Evolutionary conservation across 1,140 invertebrate species (phyloP).

Genomic region (Geopemphigus sp.): DNA sequence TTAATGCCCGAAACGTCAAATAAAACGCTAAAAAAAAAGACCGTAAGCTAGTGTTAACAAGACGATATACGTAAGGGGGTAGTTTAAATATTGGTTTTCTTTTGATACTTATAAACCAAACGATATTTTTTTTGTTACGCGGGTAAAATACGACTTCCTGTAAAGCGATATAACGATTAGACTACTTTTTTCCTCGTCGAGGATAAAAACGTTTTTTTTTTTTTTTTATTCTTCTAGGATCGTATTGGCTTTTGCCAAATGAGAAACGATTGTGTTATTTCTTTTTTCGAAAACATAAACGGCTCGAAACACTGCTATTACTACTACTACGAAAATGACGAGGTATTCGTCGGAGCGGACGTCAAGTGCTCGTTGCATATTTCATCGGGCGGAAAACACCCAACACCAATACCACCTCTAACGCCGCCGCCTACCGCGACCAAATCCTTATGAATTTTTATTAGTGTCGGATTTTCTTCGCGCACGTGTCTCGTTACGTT

Average conservation of each 20-base stretch:
- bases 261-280: too few relatives aligned
- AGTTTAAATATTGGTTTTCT: not conserved
- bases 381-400: slow-evolving; percentile 13
- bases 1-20: not conserved
- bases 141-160: too few relatives aligned
- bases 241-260: too few relatives aligned
- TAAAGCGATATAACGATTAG: too few relatives aligned
- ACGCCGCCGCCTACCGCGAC: not conserved
- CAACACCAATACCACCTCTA: not conserved
- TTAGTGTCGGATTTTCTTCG: not conserved
- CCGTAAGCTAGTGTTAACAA: not conserved
- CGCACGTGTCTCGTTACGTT: not conserved
- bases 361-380: slow-evolving; percentile 33
- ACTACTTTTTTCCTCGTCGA: too few relatives aligned
- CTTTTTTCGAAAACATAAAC: too few relatives aligned
- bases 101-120: not conserved
- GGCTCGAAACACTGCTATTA: too few relatives aligned
- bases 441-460: slow-evolving; percentile 25
- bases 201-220: too few relatives aligned
- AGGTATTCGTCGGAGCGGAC: not conserved
- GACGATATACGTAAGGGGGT: not conserved
- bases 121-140: too few relatives aligned
- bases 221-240: too few relatives aligned
- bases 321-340: not conserved
- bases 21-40: not conserved